Evolutionary conservation across 2,888 invertebrate species (phyloP).

Genomic region (Sussaba pulchella): DNA sequence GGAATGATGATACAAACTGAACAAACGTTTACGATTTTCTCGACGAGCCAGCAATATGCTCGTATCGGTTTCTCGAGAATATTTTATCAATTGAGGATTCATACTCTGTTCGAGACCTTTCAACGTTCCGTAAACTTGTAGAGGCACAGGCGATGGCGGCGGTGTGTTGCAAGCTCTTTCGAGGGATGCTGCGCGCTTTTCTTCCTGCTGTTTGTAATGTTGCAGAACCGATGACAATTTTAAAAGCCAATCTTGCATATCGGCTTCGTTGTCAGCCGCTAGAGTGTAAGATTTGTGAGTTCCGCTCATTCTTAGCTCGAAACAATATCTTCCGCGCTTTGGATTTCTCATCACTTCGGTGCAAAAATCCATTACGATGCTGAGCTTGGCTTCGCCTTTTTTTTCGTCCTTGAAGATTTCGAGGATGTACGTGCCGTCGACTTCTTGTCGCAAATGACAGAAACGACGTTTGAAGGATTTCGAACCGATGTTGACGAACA

Average conservation of each 20-base stretch:
- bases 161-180: constrained; percentile 87
- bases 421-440: constrained; percentile 95
- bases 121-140: constrained; percentile 91
- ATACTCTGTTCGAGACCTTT: constrained; percentile 96
- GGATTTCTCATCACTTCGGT: constrained; percentile 95
- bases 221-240: constrained; percentile 94
- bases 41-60: constrained; percentile 93
- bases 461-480: constrained; percentile 96
- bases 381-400: constrained; percentile 95
- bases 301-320: constrained; percentile 94
- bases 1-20: constrained; percentile 89
- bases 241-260: constrained; percentile 93
- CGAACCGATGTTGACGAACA: constrained; percentile 96
- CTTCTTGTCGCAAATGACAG: constrained; percentile 95
- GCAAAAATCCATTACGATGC: constrained; percentile 97
- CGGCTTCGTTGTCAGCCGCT: constrained; percentile 94
- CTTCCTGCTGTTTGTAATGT: constrained; percentile 92
- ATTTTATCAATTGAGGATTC: constrained; percentile 96
- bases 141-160: constrained; percentile 87
- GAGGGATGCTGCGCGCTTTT: constrained; percentile 89
- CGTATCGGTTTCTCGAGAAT: constrained; percentile 95
- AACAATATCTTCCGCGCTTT: constrained; percentile 93
- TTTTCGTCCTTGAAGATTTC: constrained; percentile 97
- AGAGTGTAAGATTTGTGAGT: constrained; percentile 94
- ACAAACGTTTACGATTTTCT: constrained; percentile 92